Evolutionary conservation across 2,797 vertebrate species (phyloP).

Genomic region (Saguinus oedipus): DNA sequence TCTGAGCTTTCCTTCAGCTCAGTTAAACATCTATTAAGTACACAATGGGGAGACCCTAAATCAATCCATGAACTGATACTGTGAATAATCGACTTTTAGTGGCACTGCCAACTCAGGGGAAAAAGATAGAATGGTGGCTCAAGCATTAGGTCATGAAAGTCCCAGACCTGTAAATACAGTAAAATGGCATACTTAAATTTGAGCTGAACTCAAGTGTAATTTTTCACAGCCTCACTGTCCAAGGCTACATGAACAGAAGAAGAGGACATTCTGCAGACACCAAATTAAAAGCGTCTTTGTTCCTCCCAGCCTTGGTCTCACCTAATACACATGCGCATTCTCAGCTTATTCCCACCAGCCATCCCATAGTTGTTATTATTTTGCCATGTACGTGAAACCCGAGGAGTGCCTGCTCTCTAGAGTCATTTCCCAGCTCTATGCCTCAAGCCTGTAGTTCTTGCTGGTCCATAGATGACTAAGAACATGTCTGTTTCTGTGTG

Average conservation of each 20-base stretch:
- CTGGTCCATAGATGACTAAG: neutral
- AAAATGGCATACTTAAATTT: neutral
- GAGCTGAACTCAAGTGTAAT: neutral
- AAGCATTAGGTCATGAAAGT: neutral
- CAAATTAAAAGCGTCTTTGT: neutral
- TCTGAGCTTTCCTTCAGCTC: neutral
- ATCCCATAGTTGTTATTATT: neutral
- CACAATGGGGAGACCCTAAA: neutral
- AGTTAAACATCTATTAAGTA: neutral
- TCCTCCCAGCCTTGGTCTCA: neutral
- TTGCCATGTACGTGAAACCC: neutral
- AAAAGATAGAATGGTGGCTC: neutral
- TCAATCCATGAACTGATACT: neutral
- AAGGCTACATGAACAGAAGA: neutral
- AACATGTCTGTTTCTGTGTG: neutral
- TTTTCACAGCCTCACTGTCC: neutral
- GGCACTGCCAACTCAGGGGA: neutral
- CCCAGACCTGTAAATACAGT: neutral
- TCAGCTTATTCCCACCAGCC: neutral
- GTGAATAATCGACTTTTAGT: no score
- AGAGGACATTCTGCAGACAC: neutral
- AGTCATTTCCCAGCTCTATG: rapidly evolving
- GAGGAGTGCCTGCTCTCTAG: neutral
- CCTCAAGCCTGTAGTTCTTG: neutral
- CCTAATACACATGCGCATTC: neutral